Evolutionary conservation across 2,797 vertebrate species (phyloP).

Genomic region (Ambastaia sidthimunki): DNA sequence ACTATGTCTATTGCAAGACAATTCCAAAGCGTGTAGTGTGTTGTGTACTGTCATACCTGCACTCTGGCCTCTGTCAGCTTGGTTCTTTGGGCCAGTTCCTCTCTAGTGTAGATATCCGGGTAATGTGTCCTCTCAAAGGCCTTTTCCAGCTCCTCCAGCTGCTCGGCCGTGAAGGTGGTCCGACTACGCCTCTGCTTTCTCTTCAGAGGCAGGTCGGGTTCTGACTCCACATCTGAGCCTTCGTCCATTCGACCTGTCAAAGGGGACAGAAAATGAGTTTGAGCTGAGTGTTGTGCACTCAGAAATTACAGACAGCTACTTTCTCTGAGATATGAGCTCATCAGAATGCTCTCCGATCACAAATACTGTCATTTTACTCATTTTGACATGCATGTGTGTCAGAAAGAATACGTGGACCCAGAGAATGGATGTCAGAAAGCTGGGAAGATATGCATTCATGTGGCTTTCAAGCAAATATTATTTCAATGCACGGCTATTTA

Average conservation of each 20-base stretch:
- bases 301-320: not conserved
- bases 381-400: conserved; percentile 19
- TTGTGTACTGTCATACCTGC: conserved; percentile 79
- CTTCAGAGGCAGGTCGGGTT: conserved; percentile 92
- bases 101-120: conserved; percentile 94
- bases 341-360: conserved; percentile 8
- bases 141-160: conserved; percentile 96
- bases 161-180: conserved; percentile 94
- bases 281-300: not conserved
- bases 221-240: conserved; percentile 91
- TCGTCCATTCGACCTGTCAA: conserved; percentile 84
- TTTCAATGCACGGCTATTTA: conserved; percentile 64
- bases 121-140: conserved; percentile 96
- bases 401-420: not conserved
- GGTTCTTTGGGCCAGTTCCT: conserved; percentile 94
- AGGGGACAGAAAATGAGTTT: conserved; percentile 1
- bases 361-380: conserved; percentile 5
- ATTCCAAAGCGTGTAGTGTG: not conserved
- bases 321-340: not conserved
- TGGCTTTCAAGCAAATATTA: conserved; percentile 57
- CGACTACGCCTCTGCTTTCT: conserved; percentile 93
- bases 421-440: conserved; percentile 8
- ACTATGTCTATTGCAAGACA: not conserved
- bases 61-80: conserved; percentile 94
- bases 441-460: conserved; percentile 50